Base-by-base conservation (phyloP, 2,113 vertebrate genomes). In the Ageneiosus marmoratus region DNA sequence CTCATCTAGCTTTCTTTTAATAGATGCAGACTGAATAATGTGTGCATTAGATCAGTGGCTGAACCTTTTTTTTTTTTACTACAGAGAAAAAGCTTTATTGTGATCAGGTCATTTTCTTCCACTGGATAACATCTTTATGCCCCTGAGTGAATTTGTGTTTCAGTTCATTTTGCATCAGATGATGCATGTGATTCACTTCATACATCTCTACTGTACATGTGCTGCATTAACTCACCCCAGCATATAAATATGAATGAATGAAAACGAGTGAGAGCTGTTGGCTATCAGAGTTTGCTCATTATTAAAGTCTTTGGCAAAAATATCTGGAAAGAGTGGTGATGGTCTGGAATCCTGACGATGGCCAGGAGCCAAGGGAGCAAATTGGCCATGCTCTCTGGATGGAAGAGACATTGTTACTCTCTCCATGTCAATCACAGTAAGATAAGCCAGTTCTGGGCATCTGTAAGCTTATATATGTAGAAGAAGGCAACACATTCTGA, bases 1-100 rank as follows among this genome's bases (percentile, higher is more conserved):
- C 92, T 93, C 88, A 22, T 82, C 10, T 80, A 53, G 88, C 89
- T 88, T 89, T 89, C 88, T 89, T 88, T 92, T 92, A 93, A 93
- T 90, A 92, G 92, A 93, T 92, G 91, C 90, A 79, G 85, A 75
- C 89, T 91, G 91, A 94, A 91, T 91, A 94, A 94, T 92, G 92
- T 88, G 88, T 89, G 91, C 89, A 90, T 92, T 91, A 92, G 89
- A 92, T 92, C 90, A 91, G 88, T 67, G 85, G 88, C 86, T 83
- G 86, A 80, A 90, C 86, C 88, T 88, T 87, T 89, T 65, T 37
- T 44, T 82, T 63, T 53, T 82, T 53, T 63, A 48, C n/a, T 29
- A n/a, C 82, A 58, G 83, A 88, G 89, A 89, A 89, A 91, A 91
- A 86, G 81, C 88, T 90, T 89, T 86, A 86, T 85, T 83, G 89